Evolutionary conservation across 2,113 vertebrate species (phyloP).

Genomic region (Corydoras maculifer): DNA sequence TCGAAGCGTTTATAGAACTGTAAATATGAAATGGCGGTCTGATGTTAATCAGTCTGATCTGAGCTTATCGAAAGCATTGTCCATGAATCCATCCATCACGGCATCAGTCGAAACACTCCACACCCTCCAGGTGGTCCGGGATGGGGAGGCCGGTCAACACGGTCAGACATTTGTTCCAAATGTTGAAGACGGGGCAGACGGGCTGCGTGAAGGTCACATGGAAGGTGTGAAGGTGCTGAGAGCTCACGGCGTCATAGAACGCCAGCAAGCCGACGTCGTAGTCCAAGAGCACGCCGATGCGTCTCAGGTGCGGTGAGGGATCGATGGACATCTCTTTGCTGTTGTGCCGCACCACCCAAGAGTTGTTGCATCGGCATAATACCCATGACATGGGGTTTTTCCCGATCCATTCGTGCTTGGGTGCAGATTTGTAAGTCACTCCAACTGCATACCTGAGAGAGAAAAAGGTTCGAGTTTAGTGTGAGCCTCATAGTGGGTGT

Average conservation of each 20-base stretch:
- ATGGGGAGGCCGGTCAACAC: constrained; percentile 95
- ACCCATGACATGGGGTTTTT: constrained; percentile 95
- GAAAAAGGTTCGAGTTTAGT: not conserved
- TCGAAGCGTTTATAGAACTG: not conserved
- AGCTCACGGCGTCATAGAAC: constrained; percentile 91
- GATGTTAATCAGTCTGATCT: too few species aligned
- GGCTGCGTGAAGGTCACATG: constrained; percentile 88
- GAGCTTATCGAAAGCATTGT: too few species aligned
- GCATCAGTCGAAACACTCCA: constrained; percentile 73
- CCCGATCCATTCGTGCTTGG: constrained; percentile 93
- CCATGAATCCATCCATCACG: not conserved
- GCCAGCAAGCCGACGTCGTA: constrained; percentile 88
- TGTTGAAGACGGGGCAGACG: constrained; percentile 90
- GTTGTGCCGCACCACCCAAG: constrained; percentile 90
- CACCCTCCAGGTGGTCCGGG: constrained; percentile 88
- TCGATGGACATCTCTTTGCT: constrained; percentile 89
- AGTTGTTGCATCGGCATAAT: constrained; percentile 89
- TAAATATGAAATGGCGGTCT: not conserved
- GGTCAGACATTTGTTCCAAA: constrained; percentile 96
- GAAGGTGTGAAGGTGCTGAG: constrained; percentile 90
- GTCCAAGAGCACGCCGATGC: constrained; percentile 89
- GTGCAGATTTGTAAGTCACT: constrained; percentile 90
- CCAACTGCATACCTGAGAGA: constrained; percentile 88
- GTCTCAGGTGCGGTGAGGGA: constrained; percentile 83
- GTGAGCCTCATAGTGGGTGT: too few species aligned